Conservation (phyloP, 1,140 invertebrate genomes). For the Pemphigus obesinymphae region DNA sequence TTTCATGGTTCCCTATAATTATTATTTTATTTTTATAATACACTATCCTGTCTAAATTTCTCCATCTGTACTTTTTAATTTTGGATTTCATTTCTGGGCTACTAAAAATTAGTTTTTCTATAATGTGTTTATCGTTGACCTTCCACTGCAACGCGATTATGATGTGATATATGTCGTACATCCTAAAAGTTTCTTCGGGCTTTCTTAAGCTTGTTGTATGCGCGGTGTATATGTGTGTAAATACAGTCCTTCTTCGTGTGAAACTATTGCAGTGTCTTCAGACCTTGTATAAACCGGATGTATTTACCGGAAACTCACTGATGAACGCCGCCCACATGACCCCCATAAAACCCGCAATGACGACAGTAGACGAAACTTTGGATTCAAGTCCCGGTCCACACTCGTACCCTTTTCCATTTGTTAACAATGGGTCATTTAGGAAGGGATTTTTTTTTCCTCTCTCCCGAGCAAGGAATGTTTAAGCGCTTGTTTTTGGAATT, state of each 20-base stretch:
- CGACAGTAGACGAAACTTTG: background rate
- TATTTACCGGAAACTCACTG: background rate
- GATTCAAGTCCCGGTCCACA: background rate
- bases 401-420: background rate
- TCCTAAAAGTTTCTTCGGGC: background rate
- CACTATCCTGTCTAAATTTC: too few relatives aligned
- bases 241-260: too few relatives aligned
- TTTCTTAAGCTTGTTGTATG: background rate
- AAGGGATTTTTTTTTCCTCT: background rate
- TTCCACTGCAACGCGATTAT: background rate
- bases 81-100: too few relatives aligned
- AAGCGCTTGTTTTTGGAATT: slow-evolving; percentile 7
- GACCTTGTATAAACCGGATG: slow-evolving; percentile 18
- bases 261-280: background rate
- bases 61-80: too few relatives aligned
- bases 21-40: too few relatives aligned
- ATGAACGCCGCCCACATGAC: background rate
- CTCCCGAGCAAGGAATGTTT: background rate
- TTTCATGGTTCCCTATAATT: too few relatives aligned
- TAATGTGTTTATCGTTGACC: background rate
- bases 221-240: background rate
- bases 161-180: background rate
- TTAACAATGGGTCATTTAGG: slow-evolving; percentile 21
- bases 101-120: too few relatives aligned
- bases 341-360: background rate